Base-by-base conservation (phyloP, 2,888 invertebrate genomes). In the Pollenia amentaria region DNA sequence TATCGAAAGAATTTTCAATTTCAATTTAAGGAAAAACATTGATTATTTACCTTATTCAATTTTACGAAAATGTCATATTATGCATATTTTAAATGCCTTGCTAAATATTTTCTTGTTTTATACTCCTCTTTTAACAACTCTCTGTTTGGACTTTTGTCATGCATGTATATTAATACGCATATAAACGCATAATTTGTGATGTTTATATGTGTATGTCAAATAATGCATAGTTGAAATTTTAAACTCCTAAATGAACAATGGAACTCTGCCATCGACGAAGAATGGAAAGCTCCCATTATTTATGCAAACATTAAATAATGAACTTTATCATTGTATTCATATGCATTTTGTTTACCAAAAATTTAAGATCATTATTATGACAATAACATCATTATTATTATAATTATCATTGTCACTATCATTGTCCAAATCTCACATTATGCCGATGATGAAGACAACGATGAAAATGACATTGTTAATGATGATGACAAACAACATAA, bases 191-290 rank as follows among this genome's bases (percentile, higher is more conserved):
- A 77, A 79, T 79, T 76, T 75, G 46, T 65, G 18, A 81, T 65
- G 40, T 82, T 83, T 87, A 88, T 81, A 84, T 29, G 29, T 29
- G 0, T 88, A 48, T 84, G 83, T 83, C 72, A 81, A 87, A 88
- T 79, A 46, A 60, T 62, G 46, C 40, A 42, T n/a, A 40, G 40
- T 65, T 38, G 65, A 67, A 67, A 60, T 14, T 75, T 51, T 51
- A 81, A 81, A 73, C 40, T 73, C 55, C 48, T 38, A 73, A 21
- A 67, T 80, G 16, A 65, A 21, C 12, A 48, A 73, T 48, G 18
- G 57, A 73, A 4, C 29, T 21, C 21, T 29, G n/a, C 10, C 16
- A 38, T 11, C 9, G 11, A 29, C 18, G 38, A 29, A 29, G 29
- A 29, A 29, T 29, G 29, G 29, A 29, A 29, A 29, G 29, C 29